A percentile compares a stretch with the other conserved stretches of the same genome.
These are phyloP conservation scores for Ceratitis capitata DNA, from an alignment of 1,140 invertebrate genomes.

Conservation along the genomic window DNA sequence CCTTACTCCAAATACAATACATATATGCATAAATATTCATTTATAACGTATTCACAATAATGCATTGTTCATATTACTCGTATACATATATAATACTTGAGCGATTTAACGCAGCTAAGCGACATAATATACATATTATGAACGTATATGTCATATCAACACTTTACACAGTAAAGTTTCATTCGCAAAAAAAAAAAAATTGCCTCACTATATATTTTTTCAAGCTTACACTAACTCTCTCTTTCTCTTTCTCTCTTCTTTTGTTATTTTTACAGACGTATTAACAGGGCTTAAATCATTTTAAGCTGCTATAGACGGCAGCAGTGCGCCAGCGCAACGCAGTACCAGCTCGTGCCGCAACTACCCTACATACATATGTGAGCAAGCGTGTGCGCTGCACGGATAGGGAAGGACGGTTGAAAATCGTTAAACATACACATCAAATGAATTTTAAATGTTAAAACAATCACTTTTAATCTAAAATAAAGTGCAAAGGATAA, in stretches of 20 bases:
- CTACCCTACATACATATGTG: neutral
- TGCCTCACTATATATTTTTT: neutral
- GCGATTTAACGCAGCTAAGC: neutral
- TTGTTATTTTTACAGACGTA: conserved; percentile 7
- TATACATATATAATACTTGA: neutral
- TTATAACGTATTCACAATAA: neutral
- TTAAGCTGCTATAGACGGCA: neutral
- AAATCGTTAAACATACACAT: conserved; percentile 11
- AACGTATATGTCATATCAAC: neutral
- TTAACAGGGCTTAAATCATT: conserved; percentile 14
- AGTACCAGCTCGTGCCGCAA: no score
- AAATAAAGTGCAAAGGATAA: neutral
- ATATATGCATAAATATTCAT: neutral
- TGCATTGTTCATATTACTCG: neutral
- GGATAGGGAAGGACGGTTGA: no score
- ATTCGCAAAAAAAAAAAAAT: neutral
- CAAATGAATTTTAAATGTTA: conserved; percentile 31
- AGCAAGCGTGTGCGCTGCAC: neutral
- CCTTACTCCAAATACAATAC: no score
- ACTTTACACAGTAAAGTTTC: neutral
- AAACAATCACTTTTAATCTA: conserved; percentile 31
- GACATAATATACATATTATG: neutral
- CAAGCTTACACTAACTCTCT: neutral
- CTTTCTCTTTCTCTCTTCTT: neutral
- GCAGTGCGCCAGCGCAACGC: neutral